These are phyloP conservation scores for Pogonocherus hispidulus DNA, from an alignment of 2,888 invertebrate genomes.

Conservation along the genomic window DNA sequence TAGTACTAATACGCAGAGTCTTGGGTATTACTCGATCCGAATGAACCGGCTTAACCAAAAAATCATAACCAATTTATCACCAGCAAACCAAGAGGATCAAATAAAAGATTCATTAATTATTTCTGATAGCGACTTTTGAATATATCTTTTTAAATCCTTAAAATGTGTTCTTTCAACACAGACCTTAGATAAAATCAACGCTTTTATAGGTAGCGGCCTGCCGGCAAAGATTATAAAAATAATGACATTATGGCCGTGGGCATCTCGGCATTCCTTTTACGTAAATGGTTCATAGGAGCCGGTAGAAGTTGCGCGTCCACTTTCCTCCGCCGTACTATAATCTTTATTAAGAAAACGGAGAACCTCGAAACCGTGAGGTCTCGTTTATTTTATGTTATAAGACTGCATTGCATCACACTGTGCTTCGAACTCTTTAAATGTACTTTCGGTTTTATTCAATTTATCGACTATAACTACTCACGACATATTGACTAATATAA, in stretches of 20 bases:
- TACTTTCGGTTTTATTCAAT: constrained; percentile 26
- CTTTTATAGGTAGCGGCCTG: not conserved
- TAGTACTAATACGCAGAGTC: no score
- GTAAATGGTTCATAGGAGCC: constrained; percentile 41
- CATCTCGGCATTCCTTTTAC: constrained; percentile 44
- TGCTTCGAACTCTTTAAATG: constrained; percentile 8
- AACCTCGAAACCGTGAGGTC: constrained; percentile 16
- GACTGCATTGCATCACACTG: constrained; percentile 15
- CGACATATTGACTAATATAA: not conserved
- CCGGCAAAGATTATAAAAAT: constrained; percentile 21
- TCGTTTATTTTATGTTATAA: constrained; percentile 15
- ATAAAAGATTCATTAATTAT: no score
- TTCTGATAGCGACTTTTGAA: no score
- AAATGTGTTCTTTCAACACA: not conserved
- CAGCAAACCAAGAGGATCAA: no score
- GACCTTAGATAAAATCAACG: constrained; percentile 4
- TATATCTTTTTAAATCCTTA: not conserved
- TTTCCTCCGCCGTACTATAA: constrained; percentile 12
- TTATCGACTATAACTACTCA: not conserved
- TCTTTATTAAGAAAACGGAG: constrained; percentile 7
- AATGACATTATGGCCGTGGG: constrained; percentile 8
- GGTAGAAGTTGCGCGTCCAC: constrained; percentile 16
- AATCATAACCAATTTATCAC: no score
- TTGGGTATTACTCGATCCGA: no score
- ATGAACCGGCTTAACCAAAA: no score